Evolutionary conservation across 1,140 invertebrate genomes (phyloP), one percentile per base, ranked within the genome.

Genomic region (Musca domestica): DNA sequence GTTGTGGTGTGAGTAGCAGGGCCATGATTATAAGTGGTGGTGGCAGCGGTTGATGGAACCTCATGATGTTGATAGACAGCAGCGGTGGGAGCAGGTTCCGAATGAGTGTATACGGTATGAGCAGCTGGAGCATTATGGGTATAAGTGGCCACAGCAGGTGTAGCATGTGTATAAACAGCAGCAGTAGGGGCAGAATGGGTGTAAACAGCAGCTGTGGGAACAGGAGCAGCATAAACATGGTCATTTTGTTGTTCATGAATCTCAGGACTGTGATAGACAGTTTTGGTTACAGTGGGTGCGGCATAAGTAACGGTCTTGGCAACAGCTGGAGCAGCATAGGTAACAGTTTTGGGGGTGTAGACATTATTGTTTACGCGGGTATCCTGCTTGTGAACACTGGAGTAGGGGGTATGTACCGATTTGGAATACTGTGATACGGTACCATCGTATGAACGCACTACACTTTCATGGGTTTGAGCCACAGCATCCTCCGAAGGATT

Each of bases 391-490:
- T 87, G 83, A 14, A 88, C 87, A 73, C 84, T 86, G 67, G 87
- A 88, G 83, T 85, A 88, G 15, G 87, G 85, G 30, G 84, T 86
- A 70, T 88, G 87, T 10, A 88, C 84, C 14, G 86, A 84, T 77
- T 88, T 88, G 67, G 84, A 84, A 83, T 87, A 87, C 69, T 83
- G 82, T 49, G 87, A 87, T 3, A 87, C 82, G n/a, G 85, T 86
- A 70, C 87, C 87, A 67, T 82, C 87, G 30, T 86, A 77, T 34
- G 85, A 85, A 30, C 86, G 82, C 19, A 87, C 73, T 14, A 86
- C 84, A 73, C 84, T 85, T 70, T 88, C 84, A 30, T 86, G 84
- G 15, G 85, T 83, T 41, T 84, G 71, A 46, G 86, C 87, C 25
- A 86, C 75, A 47, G 85, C 84, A 63, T 83, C 75, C 51, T 77